phyloP scores from a whole-genome alignment of 92 coral and sea anemone species.

The Phymanthus crucifer region DNA sequence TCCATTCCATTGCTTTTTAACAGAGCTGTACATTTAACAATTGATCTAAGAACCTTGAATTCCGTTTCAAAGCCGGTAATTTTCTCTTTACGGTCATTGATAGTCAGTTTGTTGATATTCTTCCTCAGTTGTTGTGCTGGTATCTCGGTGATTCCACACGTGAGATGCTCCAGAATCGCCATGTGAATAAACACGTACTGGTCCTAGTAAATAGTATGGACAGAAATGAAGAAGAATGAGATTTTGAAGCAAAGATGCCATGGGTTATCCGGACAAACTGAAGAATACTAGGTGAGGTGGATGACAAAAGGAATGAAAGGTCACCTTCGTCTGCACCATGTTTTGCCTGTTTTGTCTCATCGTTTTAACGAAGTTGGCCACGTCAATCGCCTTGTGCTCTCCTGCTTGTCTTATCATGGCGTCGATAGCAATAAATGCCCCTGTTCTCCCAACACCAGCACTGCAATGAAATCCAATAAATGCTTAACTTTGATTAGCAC shows the following conservation, averaged over 20 bases:
- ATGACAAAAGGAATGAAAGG: neutral
- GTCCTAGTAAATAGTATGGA: constrained; percentile 27
- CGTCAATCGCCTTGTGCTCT: constrained; percentile 37
- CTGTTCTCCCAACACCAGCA: constrained; percentile 76
- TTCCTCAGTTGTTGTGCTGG: constrained; percentile 36
- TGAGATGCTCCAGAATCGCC: constrained; percentile 53
- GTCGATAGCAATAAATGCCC: constrained; percentile 60
- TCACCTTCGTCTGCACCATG: constrained; percentile 70
- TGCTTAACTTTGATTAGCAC: too few species aligned
- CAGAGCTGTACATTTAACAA: too few species aligned
- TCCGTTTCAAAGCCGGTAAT: constrained; percentile 33
- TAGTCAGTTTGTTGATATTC: constrained; percentile 38
- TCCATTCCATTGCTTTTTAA: too few species aligned
- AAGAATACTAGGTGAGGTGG: neutral
- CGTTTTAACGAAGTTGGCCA: constrained; percentile 50
- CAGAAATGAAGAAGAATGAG: too few species aligned
- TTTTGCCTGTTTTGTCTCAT: constrained; percentile 38
- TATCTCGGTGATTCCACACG: constrained; percentile 69
- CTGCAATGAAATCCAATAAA: constrained; percentile 13
- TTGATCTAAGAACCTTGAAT: constrained; percentile 26
- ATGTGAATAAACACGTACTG: constrained; percentile 59
- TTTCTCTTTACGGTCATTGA: constrained; percentile 6
- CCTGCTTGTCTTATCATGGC: constrained; percentile 65
- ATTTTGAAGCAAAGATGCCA: too few species aligned
- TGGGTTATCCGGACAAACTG: neutral